Evolutionary conservation across 2,888 invertebrate genomes (phyloP).

Genomic region (Formica aserva): DNA sequence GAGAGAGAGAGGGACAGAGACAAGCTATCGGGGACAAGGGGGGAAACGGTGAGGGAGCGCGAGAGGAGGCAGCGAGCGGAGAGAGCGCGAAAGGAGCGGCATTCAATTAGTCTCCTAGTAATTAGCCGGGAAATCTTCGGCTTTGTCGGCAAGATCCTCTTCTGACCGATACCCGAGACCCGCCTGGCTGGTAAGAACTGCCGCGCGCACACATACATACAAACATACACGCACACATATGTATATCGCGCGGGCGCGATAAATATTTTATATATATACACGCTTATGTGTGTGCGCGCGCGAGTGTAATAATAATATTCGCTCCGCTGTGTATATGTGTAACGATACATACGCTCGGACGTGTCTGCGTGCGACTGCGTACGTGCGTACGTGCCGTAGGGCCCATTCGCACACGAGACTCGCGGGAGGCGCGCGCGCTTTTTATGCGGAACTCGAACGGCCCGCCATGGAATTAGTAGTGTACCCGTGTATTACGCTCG

Average conservation of each 20-base stretch:
- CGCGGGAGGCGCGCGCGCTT: conserved; percentile 49
- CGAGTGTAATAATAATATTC: conserved; percentile 22
- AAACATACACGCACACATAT: neutral
- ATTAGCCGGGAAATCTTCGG: conserved; percentile 86
- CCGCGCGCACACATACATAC: conserved; percentile 37
- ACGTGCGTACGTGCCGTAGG: conserved; percentile 50
- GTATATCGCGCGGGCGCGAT: neutral
- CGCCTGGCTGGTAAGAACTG: conserved; percentile 72
- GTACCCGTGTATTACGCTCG: conserved; percentile 79
- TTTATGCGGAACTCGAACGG: conserved; percentile 72
- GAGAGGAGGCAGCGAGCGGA: conserved; percentile 51
- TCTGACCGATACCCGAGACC: conserved; percentile 78
- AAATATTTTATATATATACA: neutral
- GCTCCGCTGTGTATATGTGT: neutral
- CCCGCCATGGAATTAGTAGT: conserved; percentile 74
- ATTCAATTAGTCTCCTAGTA: conserved; percentile 86
- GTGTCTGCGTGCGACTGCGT: conserved; percentile 1
- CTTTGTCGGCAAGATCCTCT: conserved; percentile 80
- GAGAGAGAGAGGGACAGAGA: conserved; percentile 34
- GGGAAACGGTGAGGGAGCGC: conserved; percentile 6
- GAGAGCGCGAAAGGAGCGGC: conserved; percentile 79
- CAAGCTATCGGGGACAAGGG: conserved; percentile 20
- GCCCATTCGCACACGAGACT: conserved; percentile 55
- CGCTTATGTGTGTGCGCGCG: neutral
- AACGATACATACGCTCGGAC: neutral